phyloP scores from a whole-genome alignment of 2,113 vertebrate genomes.

The Rhabdornis inornatus region DNA sequence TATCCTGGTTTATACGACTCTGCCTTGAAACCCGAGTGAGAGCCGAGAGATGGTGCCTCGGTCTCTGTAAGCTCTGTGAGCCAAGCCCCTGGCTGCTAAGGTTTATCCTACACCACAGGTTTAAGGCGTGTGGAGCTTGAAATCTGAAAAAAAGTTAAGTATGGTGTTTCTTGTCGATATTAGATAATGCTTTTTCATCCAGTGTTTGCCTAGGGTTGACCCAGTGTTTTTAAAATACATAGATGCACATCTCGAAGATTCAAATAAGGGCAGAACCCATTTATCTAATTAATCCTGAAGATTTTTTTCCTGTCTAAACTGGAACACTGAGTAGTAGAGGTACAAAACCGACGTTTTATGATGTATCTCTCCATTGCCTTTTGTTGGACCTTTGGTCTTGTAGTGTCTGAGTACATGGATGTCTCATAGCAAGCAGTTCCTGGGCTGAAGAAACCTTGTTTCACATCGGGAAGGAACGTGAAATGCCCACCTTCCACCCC shows the following conservation, averaged over 20 bases:
- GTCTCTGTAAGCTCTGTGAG: background rate
- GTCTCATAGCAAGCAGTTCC: background rate
- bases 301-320: background rate
- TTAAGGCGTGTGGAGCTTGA: background rate
- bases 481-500: background rate
- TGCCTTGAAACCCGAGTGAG: background rate
- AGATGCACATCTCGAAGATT: background rate
- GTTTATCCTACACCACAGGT: background rate
- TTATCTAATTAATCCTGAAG: background rate
- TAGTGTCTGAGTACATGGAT: accelerated
- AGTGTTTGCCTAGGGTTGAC: background rate
- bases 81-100: background rate
- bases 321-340: background rate
- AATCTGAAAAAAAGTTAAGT: background rate
- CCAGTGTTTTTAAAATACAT: background rate
- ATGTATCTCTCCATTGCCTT: accelerated
- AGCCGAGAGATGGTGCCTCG: background rate
- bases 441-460: background rate
- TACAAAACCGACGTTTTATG: accelerated
- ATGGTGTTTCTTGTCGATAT: background rate
- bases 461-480: accelerated
- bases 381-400: background rate
- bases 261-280: background rate
- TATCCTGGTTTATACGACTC: accelerated
- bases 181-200: background rate